Conservation (phyloP, 2,888 invertebrate genomes). For the Pristionchus fissidentatus region DNA sequence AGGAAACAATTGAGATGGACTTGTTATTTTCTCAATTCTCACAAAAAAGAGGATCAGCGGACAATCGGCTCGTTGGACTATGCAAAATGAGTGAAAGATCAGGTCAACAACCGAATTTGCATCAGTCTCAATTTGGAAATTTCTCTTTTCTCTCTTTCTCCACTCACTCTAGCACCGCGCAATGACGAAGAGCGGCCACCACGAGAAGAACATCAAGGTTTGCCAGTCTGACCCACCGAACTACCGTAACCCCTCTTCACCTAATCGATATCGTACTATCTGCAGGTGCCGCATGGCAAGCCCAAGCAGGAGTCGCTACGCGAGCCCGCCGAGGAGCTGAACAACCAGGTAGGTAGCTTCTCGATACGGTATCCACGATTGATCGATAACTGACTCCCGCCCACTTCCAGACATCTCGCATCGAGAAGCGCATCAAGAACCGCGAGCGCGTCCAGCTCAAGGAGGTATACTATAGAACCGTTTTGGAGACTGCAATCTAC, state of each 20-base stretch:
- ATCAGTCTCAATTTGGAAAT: too few relatives aligned
- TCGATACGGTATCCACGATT: background rate
- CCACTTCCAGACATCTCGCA: background rate
- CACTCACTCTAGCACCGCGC: background rate
- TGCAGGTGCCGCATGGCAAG: slow-evolving; percentile 33
- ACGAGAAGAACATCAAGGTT: slow-evolving; percentile 27
- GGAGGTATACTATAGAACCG: background rate
- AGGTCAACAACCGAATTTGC: too few relatives aligned
- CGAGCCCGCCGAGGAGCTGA: background rate
- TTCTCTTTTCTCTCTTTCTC: too few relatives aligned
- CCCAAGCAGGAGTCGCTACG: slow-evolving; percentile 41
- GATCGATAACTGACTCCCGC: background rate
- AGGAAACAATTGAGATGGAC: too few relatives aligned
- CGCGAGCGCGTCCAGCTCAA: slow-evolving; percentile 27
- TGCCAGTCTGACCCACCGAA: background rate
- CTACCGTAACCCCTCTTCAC: background rate
- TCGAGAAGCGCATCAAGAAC: slow-evolving; percentile 23
- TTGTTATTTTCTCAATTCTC: too few relatives aligned
- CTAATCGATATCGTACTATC: too few relatives aligned
- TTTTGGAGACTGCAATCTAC: background rate
- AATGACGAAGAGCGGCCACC: slow-evolving; percentile 4
- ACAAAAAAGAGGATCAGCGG: too few relatives aligned
- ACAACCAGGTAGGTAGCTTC: background rate
- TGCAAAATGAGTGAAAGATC: too few relatives aligned
- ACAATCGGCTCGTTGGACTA: too few relatives aligned